Base-by-base conservation (phyloP, 2,797 vertebrate genomes). In the Thunnus albacares region DNA sequence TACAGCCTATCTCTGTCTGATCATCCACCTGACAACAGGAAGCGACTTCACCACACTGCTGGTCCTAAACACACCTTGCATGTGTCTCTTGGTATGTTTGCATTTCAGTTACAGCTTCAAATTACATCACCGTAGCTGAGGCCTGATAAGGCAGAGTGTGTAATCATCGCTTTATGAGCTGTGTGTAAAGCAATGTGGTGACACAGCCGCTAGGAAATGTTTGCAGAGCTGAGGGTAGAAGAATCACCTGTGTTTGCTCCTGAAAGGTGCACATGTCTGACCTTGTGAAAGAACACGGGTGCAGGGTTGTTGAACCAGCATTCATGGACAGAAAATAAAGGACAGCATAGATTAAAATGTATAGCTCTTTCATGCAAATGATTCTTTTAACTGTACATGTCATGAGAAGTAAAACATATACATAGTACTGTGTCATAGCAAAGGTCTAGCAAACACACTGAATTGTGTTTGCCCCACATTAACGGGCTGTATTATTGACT, bases 41-140 rank as follows among this genome's bases (percentile, higher is more conserved):
- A 60, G 69, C 77, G 1, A 20, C 79, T 49, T 41, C 68, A 14
- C 43, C 47, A 2, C 67, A 8, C 41, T 1, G 26, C 60, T 38
- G 5, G 58, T 51, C 53, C 76, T 81, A 6, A 52, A 73, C 71
- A 75, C 81, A 86, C 80, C 60, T 61, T 74, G 53, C 14, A 17
- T 83, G 63, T 64, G 30, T 63, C 84, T 61, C 41, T 35, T 51
- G 82, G 72, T 69, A 75, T 90, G 90, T 91, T 93, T 92, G 90
- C 85, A 63, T 90, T 93, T 77, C 56, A 69, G 85, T 82, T 61
- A 71, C 79, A 41, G 89, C 64, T 79, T 77, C 75, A 45, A 71
- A 92, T 93, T 79, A 93, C 92, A 91, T 95, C 93, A 93, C 72
- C 43, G 0, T 6, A 11, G 66, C 77, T 14, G 43, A 59, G 79